Evolutionary conservation across 1,140 invertebrate genomes (phyloP).

Genomic region (Platyscapa corneri): DNA sequence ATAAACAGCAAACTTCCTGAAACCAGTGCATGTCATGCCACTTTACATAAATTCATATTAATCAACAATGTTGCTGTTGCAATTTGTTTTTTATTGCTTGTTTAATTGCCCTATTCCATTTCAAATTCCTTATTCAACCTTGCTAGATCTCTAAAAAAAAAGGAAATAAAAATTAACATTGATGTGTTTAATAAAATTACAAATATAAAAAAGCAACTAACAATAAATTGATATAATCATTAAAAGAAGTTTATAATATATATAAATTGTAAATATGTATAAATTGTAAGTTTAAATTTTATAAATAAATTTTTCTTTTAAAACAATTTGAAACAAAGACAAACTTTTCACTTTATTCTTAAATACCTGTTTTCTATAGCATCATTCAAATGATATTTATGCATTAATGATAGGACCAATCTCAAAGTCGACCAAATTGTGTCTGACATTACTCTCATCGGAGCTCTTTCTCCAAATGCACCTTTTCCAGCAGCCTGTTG

Average conservation of each 20-base stretch:
- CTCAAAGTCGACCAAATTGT: conserved; percentile 96
- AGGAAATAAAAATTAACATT: conserved; percentile 34
- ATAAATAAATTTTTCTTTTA: too few species aligned
- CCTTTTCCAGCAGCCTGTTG: conserved; percentile 89
- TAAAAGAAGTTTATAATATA: background rate
- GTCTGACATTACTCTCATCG: conserved; percentile 87
- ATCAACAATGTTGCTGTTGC: conserved; percentile 37
- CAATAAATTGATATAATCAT: too few species aligned
- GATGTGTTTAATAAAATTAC: too few species aligned
- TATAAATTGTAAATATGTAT: conserved; percentile 34
- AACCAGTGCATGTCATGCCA: conserved; percentile 43
- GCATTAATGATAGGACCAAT: conserved; percentile 91
- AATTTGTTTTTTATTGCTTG: conserved; percentile 42
- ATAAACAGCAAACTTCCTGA: conserved; percentile 44
- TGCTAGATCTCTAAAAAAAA: conserved; percentile 75
- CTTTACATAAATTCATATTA: conserved; percentile 45
- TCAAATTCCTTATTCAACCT: conserved; percentile 81
- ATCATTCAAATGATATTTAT: conserved; percentile 85
- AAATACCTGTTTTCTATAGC: conserved; percentile 82
- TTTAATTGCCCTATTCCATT: conserved; percentile 68
- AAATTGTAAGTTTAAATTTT: too few species aligned
- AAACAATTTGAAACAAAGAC: too few species aligned
- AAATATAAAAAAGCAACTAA: conserved; percentile 24
- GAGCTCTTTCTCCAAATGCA: conserved; percentile 70
- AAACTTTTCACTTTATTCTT: too few species aligned